Evolutionary conservation across 2,888 invertebrate species (phyloP).

Genomic region (Yponomeuta malinellus): DNA sequence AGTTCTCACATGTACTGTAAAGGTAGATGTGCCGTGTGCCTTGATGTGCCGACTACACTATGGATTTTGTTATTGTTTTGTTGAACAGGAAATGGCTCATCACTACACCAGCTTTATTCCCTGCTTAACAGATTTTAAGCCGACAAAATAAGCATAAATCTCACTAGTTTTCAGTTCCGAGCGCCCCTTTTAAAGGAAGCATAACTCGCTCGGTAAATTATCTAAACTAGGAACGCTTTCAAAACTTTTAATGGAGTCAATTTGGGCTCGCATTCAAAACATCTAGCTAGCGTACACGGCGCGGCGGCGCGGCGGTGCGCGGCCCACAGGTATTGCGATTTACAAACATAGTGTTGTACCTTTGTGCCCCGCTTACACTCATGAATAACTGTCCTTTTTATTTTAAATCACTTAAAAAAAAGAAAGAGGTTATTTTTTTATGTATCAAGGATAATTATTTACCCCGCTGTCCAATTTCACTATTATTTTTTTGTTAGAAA

Average conservation of each 20-base stretch:
- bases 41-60: too few species aligned
- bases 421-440: too few species aligned
- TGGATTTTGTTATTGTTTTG: not conserved
- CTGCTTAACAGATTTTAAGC: constrained; percentile 30
- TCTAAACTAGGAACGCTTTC: constrained; percentile 71
- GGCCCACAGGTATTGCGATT: constrained; percentile 50
- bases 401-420: not conserved
- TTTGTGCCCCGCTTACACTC: not conserved
- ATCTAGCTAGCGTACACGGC: constrained; percentile 39
- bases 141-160: constrained; percentile 48
- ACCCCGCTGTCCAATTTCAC: too few species aligned
- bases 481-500: too few species aligned
- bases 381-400: not conserved
- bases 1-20: too few species aligned
- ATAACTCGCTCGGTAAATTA: constrained; percentile 69
- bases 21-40: too few species aligned
- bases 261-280: constrained; percentile 70
- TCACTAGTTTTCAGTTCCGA: constrained; percentile 56
- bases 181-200: constrained; percentile 60
- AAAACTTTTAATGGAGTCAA: constrained; percentile 75
- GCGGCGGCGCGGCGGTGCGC: constrained; percentile 24
- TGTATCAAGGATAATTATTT: too few species aligned
- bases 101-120: not conserved
- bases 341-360: constrained; percentile 49
- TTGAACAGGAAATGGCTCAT: not conserved